phyloP scores from a whole-genome alignment of 2,888 invertebrate genomes.

The Neria commutata region DNA sequence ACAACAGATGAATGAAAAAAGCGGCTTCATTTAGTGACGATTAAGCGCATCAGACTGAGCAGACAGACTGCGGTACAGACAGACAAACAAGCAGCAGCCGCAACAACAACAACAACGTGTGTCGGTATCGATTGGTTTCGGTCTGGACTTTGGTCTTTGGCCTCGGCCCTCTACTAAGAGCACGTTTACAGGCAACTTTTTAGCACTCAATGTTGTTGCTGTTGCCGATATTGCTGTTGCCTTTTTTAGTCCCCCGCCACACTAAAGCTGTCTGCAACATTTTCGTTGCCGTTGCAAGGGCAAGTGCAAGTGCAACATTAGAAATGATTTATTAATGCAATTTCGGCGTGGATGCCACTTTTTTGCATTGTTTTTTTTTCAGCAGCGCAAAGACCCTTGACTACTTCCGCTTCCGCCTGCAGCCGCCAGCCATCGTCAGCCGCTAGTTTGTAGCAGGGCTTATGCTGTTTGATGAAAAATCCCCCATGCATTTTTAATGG shows the following conservation, averaged over 20 bases:
- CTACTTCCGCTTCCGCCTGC: not conserved
- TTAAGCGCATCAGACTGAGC: conserved; percentile 43
- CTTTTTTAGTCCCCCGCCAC: not conserved
- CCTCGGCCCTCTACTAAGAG: not conserved
- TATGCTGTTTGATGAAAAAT: not conserved
- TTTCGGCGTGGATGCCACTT: conserved; percentile 28
- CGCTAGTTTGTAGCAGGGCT: not conserved
- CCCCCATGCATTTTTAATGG: not conserved
- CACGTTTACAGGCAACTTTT: conserved; percentile 8
- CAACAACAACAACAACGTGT: conserved; percentile 40
- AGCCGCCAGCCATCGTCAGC: not conserved
- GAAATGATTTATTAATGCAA: conserved; percentile 58
- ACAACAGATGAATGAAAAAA: not conserved
- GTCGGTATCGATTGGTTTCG: conserved; percentile 47
- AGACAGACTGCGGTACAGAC: conserved; percentile 36
- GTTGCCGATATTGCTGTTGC: not conserved
- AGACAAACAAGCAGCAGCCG: conserved; percentile 18
- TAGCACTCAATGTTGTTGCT: conserved; percentile 7
- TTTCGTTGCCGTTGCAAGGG: not conserved
- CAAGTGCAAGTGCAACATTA: conserved; percentile 49
- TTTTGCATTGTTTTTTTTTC: not conserved
- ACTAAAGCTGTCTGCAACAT: not conserved
- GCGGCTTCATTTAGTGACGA: conserved; percentile 55
- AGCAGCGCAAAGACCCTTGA: not conserved
- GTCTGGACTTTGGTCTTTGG: conserved; percentile 6